A percentile compares a stretch with the other conserved stretches of the same genome.
Evolutionary conservation across 2,113 vertebrate genomes (phyloP).

Genomic region (Sakesphorus luctuosus): DNA sequence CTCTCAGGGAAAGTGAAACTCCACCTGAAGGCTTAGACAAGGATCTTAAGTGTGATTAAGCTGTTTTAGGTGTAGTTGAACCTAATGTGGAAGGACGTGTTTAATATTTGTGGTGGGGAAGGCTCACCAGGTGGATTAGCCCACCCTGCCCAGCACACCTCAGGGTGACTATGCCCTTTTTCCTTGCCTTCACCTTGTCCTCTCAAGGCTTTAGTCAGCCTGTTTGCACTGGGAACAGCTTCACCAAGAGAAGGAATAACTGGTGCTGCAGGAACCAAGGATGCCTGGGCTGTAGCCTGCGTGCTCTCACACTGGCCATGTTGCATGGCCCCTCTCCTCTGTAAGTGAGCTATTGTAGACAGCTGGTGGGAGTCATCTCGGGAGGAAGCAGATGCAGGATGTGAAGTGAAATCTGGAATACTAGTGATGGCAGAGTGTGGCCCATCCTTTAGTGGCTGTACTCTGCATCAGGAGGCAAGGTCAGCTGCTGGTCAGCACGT

Average conservation of each 20-base stretch:
- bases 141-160: not conserved
- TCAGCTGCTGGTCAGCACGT: not conserved
- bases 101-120: not conserved
- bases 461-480: not conserved
- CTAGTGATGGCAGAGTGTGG: accelerated
- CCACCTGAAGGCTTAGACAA: not conserved
- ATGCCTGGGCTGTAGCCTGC: not conserved
- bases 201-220: not conserved
- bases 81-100: not conserved
- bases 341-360: accelerated
- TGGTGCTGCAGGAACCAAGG: not conserved
- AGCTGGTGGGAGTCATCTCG: not conserved
- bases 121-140: not conserved
- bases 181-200: not conserved
- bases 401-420: not conserved
- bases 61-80: not conserved
- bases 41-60: not conserved
- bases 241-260: not conserved
- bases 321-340: not conserved
- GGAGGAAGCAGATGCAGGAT: not conserved
- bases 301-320: accelerated
- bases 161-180: not conserved
- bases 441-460: not conserved
- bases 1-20: not conserved
- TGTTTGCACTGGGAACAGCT: not conserved